These are phyloP conservation scores for Leptobrachium ailaonicum DNA, from an alignment of 2,113 vertebrate species.

Conservation along the genomic window DNA sequence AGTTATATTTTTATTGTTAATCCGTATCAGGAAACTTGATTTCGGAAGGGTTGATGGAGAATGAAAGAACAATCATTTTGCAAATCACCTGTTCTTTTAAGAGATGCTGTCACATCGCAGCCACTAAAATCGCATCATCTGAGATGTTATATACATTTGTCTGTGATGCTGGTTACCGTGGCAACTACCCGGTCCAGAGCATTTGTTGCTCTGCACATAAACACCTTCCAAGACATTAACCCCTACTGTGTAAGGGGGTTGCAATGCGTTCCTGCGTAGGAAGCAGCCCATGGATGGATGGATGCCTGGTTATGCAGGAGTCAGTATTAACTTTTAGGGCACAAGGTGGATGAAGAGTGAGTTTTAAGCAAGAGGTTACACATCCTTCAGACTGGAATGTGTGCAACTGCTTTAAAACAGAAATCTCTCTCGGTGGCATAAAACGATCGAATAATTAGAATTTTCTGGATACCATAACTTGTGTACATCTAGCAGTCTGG, in stretches of 20 bases:
- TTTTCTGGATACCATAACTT: too few relatives aligned
- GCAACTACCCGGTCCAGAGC: neutral
- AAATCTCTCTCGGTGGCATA: too few relatives aligned
- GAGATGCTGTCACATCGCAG: neutral
- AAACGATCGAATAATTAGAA: too few relatives aligned
- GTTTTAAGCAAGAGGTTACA: too few relatives aligned
- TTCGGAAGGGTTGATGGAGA: neutral
- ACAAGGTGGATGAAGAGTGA: neutral
- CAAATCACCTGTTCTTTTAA: conserved; percentile 2
- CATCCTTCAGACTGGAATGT: too few relatives aligned
- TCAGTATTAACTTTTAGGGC: neutral
- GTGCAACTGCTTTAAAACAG: too few relatives aligned
- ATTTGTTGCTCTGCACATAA: neutral
- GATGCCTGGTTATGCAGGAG: neutral
- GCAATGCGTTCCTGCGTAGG: neutral
- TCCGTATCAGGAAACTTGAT: neutral
- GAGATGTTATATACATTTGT: neutral
- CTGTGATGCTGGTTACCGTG: conserved; percentile 1
- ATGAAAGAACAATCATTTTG: neutral
- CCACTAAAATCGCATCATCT: neutral
- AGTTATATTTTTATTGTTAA: too few relatives aligned
- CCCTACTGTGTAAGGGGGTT: neutral
- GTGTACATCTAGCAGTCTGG: too few relatives aligned
- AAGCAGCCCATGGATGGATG: neutral
- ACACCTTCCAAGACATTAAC: conserved; percentile 1